A percentile compares a stretch with the other conserved stretches of the same genome.
These are phyloP conservation scores for Druon quercuslanigerum DNA, from an alignment of 1,140 invertebrate species.

Conservation along the genomic window DNA sequence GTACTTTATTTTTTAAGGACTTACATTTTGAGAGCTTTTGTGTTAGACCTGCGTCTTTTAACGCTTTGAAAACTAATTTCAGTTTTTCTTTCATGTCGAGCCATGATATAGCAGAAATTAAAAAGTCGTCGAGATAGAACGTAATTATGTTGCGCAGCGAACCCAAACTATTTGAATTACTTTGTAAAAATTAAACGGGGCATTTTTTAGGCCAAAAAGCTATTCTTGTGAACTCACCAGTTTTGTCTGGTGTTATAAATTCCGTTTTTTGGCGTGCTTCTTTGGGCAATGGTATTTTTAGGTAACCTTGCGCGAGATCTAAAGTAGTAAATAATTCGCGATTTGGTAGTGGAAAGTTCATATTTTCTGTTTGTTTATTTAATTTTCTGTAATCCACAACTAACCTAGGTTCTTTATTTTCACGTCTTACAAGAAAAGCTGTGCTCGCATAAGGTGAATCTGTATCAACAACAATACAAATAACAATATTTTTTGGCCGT, in stretches of 20 bases:
- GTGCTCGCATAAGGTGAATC: too few species aligned
- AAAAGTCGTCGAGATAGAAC: background rate
- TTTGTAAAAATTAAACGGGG: conserved; percentile 5
- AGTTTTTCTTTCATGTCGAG: background rate
- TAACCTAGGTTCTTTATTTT: too few species aligned
- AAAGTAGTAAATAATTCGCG: too few species aligned
- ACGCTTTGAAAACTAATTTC: background rate
- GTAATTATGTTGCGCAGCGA: background rate
- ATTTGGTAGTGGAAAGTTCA: too few species aligned
- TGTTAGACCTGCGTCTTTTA: background rate
- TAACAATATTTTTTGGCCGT: too few species aligned
- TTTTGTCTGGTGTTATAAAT: too few species aligned
- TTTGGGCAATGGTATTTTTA: background rate
- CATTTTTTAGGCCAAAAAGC: background rate
- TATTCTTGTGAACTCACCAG: background rate
- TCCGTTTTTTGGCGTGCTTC: background rate
- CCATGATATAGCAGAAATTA: background rate
- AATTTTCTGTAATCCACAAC: too few species aligned
- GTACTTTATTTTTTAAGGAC: background rate
- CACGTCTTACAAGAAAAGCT: too few species aligned
- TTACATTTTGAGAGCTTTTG: background rate
- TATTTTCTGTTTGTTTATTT: too few species aligned
- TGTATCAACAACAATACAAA: too few species aligned
- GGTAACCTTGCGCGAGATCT: too few species aligned
- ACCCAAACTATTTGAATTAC: background rate